phyloP scores from a whole-genome alignment of 1,140 invertebrate species.

The Aphelinus certus region DNA sequence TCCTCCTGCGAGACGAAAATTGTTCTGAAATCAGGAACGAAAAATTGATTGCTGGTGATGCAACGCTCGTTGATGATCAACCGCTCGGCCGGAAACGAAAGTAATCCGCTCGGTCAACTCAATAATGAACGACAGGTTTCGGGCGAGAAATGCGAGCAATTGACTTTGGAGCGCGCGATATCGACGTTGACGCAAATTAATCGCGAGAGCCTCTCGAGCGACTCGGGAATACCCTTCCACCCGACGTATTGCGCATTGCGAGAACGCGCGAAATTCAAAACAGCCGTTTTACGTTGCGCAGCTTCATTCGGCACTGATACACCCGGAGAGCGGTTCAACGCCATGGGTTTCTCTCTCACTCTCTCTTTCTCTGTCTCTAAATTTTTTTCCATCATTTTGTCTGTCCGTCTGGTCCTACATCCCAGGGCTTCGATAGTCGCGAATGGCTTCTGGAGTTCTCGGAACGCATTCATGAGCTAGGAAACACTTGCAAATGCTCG shows the following conservation, averaged over 20 bases:
- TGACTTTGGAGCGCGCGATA: background rate
- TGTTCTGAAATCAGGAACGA: too few species aligned
- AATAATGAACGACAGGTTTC: background rate
- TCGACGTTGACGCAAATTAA: constrained; percentile 31
- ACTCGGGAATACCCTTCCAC: background rate
- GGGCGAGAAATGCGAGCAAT: too few species aligned
- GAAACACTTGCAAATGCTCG: too few species aligned
- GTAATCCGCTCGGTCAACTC: background rate
- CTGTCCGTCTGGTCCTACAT: too few species aligned
- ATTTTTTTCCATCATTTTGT: too few species aligned
- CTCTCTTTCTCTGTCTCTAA: too few species aligned
- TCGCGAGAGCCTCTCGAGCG: background rate
- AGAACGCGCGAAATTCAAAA: constrained; percentile 20
- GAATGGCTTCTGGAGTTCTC: too few species aligned
- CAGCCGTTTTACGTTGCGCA: background rate
- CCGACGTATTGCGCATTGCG: background rate
- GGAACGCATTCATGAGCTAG: too few species aligned
- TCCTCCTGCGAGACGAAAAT: constrained; percentile 4
- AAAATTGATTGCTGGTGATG: too few species aligned
- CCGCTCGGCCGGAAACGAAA: background rate
- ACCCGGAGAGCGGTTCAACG: background rate
- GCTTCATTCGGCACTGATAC: constrained; percentile 19
- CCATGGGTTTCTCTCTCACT: too few species aligned
- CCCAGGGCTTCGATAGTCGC: too few species aligned
- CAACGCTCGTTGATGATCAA: constrained; percentile 3